These are phyloP conservation scores for Morone saxatilis DNA, from an alignment of 2,113 vertebrate species.

Conservation along the genomic window DNA sequence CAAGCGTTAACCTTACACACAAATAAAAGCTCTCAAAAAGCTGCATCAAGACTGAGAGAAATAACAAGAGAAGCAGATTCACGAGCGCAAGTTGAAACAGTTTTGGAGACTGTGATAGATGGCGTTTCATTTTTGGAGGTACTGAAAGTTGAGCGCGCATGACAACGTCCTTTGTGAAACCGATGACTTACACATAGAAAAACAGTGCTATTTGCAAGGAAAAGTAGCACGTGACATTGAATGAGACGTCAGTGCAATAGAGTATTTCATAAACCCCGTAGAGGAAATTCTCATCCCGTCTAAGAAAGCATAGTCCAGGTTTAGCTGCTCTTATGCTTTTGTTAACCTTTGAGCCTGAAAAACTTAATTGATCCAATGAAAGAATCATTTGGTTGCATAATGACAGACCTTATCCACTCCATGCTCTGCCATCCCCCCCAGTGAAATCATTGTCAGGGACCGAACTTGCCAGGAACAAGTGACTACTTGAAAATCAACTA, in stretches of 20 bases:
- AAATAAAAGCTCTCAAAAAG: not conserved
- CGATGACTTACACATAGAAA: not conserved
- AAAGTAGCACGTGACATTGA: not conserved
- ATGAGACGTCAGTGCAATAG: not conserved
- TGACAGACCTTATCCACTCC: not conserved
- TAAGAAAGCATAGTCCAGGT: not conserved
- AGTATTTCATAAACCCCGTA: not conserved
- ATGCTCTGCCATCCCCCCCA: not conserved
- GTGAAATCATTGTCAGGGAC: not conserved
- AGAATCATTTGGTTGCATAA: not conserved
- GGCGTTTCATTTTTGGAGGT: constrained; percentile 8
- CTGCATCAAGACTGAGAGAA: not conserved
- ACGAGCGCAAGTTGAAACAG: not conserved
- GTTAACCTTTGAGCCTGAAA: not conserved
- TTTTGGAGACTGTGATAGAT: constrained; percentile 2
- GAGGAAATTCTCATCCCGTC: not conserved
- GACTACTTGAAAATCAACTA: not conserved
- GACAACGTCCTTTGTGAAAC: not conserved
- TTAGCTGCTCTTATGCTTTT: not conserved
- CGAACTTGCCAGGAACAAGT: not conserved
- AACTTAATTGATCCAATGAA: not conserved
- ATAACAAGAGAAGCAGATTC: not conserved
- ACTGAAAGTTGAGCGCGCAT: not conserved
- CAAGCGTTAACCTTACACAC: not conserved
- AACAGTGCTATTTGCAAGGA: not conserved